Conservation (phyloP, 2,113 vertebrate species). For the Oreochromis aureus region DNA sequence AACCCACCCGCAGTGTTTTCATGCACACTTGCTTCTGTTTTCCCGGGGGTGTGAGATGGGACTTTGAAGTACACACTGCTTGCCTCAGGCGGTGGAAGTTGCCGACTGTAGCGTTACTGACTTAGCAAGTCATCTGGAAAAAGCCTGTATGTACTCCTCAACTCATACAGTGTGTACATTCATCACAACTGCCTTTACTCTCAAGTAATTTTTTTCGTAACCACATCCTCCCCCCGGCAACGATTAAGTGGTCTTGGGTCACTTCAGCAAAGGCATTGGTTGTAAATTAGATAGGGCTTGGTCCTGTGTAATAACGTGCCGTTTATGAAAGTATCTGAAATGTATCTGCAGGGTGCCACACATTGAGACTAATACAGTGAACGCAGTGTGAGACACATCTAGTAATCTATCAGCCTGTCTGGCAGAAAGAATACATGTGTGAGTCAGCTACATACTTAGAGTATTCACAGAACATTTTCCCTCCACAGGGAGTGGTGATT, state of each 20-base stretch:
- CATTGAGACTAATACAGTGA: conserved; percentile 22
- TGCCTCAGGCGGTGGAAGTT: conserved; percentile 66
- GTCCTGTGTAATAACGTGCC: background rate
- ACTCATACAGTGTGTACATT: conserved; percentile 48
- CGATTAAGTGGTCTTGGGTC: conserved; percentile 8
- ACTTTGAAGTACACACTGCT: conserved; percentile 56
- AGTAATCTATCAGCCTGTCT: conserved; percentile 29
- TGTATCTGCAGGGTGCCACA: background rate
- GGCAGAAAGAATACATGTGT: conserved; percentile 26
- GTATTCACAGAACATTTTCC: conserved; percentile 26
- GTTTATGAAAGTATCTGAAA: conserved; percentile 24
- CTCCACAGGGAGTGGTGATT: conserved; percentile 4
- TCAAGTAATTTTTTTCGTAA: background rate
- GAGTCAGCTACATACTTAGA: conserved; percentile 27
- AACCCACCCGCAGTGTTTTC: conserved; percentile 25
- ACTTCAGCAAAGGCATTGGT: background rate
- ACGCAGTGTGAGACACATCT: conserved; percentile 31
- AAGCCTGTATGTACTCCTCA: conserved; percentile 12
- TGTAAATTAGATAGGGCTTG: conserved; percentile 13
- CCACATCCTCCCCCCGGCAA: background rate
- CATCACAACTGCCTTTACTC: conserved; percentile 12
- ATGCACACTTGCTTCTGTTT: conserved; percentile 48
- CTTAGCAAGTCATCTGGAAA: conserved; percentile 46
- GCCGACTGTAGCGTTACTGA: conserved; percentile 55
- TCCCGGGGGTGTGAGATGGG: conserved; percentile 3